These are phyloP conservation scores for rabbit (Oryctolagus cuniculus) DNA, from an alignment of 2,113 vertebrate genomes.

Conservation along the genomic window DNA sequence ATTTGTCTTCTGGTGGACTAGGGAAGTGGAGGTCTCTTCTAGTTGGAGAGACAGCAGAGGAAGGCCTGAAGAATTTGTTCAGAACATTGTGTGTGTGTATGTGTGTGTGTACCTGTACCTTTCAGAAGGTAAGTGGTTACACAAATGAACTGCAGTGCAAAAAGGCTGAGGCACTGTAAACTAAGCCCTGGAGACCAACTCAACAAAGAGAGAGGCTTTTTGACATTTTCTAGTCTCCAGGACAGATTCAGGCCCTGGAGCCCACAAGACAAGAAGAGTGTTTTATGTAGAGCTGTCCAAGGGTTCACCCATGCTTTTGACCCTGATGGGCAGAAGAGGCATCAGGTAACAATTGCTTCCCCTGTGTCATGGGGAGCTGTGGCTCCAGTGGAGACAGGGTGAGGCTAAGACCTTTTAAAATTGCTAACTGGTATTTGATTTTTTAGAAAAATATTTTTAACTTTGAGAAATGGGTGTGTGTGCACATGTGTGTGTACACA, in stretches of 20 bases:
- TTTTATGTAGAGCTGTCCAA: background rate
- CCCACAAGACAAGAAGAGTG: background rate
- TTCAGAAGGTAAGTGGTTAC: background rate
- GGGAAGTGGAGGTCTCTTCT: background rate
- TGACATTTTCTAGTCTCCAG: background rate
- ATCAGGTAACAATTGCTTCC: background rate
- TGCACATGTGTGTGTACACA: too few species aligned
- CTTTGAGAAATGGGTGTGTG: too few species aligned
- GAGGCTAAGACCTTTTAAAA: background rate
- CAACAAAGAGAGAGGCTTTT: background rate
- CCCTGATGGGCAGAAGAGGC: background rate
- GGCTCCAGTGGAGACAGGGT: background rate
- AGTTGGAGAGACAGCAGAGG: background rate
- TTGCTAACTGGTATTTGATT: background rate
- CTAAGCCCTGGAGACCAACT: background rate
- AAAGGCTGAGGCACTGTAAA: background rate
- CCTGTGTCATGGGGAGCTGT: background rate
- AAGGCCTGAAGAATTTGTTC: background rate
- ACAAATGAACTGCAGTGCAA: background rate
- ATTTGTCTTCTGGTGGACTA: background rate
- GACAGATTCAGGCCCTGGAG: background rate
- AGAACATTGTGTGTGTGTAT: background rate
- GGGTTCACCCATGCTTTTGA: background rate
- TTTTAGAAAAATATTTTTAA: too few species aligned
- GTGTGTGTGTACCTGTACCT: background rate